Conservation (phyloP, 2,797 vertebrate genomes). For the Adrianichthys oophorus region DNA sequence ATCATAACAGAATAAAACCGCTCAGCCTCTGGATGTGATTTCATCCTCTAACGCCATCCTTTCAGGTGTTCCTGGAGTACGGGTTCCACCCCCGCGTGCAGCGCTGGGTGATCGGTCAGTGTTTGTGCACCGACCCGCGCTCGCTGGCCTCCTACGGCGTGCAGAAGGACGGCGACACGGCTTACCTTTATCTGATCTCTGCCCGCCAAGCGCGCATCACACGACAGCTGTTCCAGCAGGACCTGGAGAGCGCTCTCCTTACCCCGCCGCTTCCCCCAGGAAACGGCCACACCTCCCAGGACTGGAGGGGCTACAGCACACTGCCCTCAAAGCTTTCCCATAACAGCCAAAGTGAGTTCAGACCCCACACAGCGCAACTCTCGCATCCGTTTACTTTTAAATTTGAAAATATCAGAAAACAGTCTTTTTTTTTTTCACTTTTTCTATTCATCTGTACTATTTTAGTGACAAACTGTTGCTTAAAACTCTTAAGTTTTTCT, state of each 20-base stretch:
- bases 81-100: conserved; percentile 91
- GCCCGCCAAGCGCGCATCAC: conserved; percentile 78
- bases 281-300: conserved; percentile 55
- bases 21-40: neutral
- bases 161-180: conserved; percentile 82
- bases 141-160: conserved; percentile 88
- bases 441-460: no score
- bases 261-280: conserved; percentile 40
- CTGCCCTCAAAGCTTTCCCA: conserved; percentile 74
- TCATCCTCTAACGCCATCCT: neutral
- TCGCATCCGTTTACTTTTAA: no score
- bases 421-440: no score
- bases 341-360: conserved; percentile 69
- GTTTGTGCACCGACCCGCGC: conserved; percentile 83
- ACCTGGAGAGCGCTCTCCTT: conserved; percentile 75
- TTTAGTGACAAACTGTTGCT: no score
- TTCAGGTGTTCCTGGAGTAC: conserved; percentile 87
- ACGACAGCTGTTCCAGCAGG: conserved; percentile 82
- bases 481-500: no score
- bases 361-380: neutral
- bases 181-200: conserved; percentile 90
- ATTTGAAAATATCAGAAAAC: no score
- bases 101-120: conserved; percentile 92
- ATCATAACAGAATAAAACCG: neutral
- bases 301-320: conserved; percentile 77